Evolutionary conservation across 2,797 vertebrate genomes (phyloP).

Genomic region (Hypotaenidia philippensis): DNA sequence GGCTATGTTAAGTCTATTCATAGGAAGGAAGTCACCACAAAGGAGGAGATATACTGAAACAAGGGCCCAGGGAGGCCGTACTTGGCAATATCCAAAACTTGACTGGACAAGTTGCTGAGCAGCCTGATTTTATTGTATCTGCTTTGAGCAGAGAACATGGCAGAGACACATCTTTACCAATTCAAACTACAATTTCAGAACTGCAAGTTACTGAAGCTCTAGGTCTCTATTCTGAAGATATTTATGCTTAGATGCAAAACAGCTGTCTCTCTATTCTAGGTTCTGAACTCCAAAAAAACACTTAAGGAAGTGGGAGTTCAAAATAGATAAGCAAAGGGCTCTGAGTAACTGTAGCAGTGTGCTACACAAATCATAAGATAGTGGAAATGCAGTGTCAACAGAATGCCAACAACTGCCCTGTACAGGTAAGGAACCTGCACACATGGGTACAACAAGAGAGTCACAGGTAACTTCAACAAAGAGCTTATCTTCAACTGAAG

Average conservation of each 20-base stretch:
- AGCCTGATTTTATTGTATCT: neutral
- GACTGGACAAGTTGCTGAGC: neutral
- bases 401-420: neutral
- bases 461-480: neutral
- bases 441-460: neutral
- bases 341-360: neutral
- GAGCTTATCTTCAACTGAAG: neutral
- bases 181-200: neutral
- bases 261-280: neutral
- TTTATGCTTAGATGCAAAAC: neutral
- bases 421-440: neutral
- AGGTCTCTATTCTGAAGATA: neutral
- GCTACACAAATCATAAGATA: neutral
- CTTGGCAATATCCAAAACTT: neutral
- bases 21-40: neutral
- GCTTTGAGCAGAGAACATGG: neutral
- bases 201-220: neutral
- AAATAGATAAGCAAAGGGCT: neutral
- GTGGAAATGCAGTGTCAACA: neutral
- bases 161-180: neutral
- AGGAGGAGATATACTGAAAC: neutral
- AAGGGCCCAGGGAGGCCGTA: neutral
- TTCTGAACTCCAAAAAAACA: neutral
- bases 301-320: neutral
- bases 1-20: neutral